phyloP scores from a whole-genome alignment of 2,888 invertebrate genomes.

The Drosophila crucigera region DNA sequence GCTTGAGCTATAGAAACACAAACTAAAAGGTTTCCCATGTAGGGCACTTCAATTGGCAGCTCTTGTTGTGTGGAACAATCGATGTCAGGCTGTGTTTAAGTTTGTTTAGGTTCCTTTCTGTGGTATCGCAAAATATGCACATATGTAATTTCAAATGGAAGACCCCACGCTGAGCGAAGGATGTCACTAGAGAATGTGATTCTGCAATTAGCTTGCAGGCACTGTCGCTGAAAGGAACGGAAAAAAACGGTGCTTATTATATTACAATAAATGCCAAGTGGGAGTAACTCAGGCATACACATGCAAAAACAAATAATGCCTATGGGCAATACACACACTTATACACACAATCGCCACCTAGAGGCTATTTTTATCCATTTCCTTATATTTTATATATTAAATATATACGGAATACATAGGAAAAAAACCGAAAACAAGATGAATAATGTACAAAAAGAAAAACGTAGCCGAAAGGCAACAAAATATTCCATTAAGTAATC shows the following conservation, averaged over 20 bases:
- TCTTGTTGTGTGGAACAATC: constrained; percentile 1
- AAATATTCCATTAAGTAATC: constrained; percentile 33
- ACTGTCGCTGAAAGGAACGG: constrained; percentile 25
- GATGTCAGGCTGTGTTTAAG: constrained; percentile 9
- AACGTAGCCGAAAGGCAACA: not conserved
- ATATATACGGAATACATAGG: not conserved
- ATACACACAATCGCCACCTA: constrained; percentile 25
- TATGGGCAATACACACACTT: constrained; percentile 22
- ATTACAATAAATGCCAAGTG: constrained; percentile 65
- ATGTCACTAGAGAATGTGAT: constrained; percentile 11
- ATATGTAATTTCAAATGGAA: constrained; percentile 50
- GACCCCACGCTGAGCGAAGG: constrained; percentile 6
- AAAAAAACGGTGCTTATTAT: constrained; percentile 61
- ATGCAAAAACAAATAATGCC: constrained; percentile 52
- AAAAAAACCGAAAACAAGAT: not conserved
- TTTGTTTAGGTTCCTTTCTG: constrained; percentile 26
- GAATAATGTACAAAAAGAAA: constrained; percentile 13
- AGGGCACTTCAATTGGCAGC: constrained; percentile 20
- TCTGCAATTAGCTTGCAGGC: constrained; percentile 70
- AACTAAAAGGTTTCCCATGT: constrained; percentile 74
- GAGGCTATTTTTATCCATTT: constrained; percentile 37
- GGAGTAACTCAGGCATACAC: constrained; percentile 17
- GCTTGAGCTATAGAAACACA: constrained; percentile 15
- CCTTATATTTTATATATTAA: constrained; percentile 35
- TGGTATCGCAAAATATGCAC: constrained; percentile 32